These are phyloP conservation scores for Bimastos eiseni DNA, from an alignment of 2,888 invertebrate species.

Conservation along the genomic window DNA sequence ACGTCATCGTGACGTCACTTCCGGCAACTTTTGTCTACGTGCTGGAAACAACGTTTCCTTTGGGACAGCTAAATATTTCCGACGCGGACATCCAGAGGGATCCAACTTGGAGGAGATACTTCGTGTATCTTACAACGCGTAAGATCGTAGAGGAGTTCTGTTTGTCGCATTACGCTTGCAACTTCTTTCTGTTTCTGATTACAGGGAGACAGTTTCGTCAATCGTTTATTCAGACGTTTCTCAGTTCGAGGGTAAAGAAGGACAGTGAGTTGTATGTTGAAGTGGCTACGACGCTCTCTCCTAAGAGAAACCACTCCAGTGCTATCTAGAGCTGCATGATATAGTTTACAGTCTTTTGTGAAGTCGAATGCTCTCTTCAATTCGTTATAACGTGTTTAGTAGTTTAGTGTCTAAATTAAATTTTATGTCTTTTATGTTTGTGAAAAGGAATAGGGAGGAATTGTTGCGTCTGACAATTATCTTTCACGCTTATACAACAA, in stretches of 20 bases:
- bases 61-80: slow-evolving; percentile 47
- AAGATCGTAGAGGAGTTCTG: slow-evolving; percentile 53
- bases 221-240: neutral
- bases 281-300: neutral
- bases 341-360: too few relatives aligned
- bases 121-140: slow-evolving; percentile 47
- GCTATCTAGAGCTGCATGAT: neutral
- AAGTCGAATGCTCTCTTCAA: too few relatives aligned
- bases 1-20: slow-evolving; percentile 59
- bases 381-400: too few relatives aligned
- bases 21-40: slow-evolving; percentile 60
- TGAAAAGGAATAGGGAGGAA: too few relatives aligned
- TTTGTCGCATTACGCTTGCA: slow-evolving; percentile 56
- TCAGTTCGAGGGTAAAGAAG: neutral
- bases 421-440: too few relatives aligned
- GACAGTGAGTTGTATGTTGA: neutral
- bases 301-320: neutral
- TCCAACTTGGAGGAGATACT: slow-evolving; percentile 48
- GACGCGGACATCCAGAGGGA: slow-evolving; percentile 48
- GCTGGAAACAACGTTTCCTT: slow-evolving; percentile 48
- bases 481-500: too few relatives aligned
- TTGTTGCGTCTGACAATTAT: too few relatives aligned
- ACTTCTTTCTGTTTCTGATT: slow-evolving; percentile 52
- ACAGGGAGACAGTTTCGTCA: slow-evolving; percentile 52
- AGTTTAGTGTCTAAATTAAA: too few relatives aligned